phyloP scores from a whole-genome alignment of 2,797 vertebrate genomes.

The Rhinoraja longicauda region DNA sequence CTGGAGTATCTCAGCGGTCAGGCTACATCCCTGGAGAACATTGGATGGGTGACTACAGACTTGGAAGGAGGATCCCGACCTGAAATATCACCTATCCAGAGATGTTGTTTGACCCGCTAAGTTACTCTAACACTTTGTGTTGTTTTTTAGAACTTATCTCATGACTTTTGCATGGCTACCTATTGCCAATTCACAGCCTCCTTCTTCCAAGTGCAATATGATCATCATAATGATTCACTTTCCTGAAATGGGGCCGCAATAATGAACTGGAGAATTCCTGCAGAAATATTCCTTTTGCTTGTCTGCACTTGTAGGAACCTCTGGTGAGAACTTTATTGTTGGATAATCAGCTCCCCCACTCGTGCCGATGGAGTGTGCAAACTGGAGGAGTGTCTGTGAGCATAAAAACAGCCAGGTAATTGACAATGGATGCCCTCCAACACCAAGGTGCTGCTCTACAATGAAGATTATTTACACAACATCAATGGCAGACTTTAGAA shows the following conservation, averaged over 20 bases:
- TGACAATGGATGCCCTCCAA: background rate
- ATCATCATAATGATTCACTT: background rate
- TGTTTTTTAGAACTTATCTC: too few relatives aligned
- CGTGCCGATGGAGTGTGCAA: background rate
- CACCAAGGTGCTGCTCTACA: background rate
- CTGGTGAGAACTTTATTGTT: background rate
- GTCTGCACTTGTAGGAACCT: background rate
- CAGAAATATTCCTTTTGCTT: background rate
- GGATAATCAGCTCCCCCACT: background rate
- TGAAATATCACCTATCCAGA: too few relatives aligned
- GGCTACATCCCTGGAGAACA: too few relatives aligned
- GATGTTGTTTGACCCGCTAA: too few relatives aligned
- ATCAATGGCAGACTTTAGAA: background rate
- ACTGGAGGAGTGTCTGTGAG: background rate
- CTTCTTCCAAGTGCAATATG: too few relatives aligned
- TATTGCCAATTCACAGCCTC: background rate
- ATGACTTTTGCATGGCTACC: too few relatives aligned
- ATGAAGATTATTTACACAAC: background rate
- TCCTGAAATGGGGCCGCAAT: background rate
- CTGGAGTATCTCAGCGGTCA: too few relatives aligned
- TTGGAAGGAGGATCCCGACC: too few relatives aligned
- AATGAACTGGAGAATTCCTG: background rate
- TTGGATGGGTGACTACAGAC: too few relatives aligned
- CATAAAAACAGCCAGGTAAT: background rate
- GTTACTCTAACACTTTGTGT: too few relatives aligned